A percentile compares a stretch with the other conserved stretches of the same genome.
Conservation (phyloP, 2,113 vertebrate species). For the Barbus barbus region DNA sequence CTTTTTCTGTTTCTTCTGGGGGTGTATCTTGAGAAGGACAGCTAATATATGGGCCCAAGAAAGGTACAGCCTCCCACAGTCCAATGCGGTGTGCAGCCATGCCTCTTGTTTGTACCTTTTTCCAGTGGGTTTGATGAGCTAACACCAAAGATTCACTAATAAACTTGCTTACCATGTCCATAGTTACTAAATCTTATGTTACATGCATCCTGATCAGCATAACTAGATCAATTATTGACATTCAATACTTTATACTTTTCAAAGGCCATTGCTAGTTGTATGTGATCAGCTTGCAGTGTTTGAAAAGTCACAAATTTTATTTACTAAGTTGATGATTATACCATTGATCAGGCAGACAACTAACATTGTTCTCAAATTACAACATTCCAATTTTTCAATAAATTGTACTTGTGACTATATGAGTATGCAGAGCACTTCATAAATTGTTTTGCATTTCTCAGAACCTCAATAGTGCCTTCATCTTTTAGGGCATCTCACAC, state of each 20-base stretch:
- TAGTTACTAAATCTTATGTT: slow-evolving; percentile 2
- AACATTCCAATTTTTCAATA: background rate
- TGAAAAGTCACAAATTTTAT: background rate
- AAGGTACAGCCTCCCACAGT: slow-evolving; percentile 82
- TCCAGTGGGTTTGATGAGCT: slow-evolving; percentile 38
- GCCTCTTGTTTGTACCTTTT: slow-evolving; percentile 62
- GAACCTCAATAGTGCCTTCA: background rate
- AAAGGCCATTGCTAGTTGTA: background rate
- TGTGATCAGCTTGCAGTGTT: slow-evolving; percentile 28
- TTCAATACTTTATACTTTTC: background rate
- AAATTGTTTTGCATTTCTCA: background rate
- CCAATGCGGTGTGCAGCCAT: slow-evolving; percentile 54
- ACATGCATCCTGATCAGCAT: background rate
- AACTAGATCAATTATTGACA: background rate
- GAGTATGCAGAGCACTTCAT: background rate
- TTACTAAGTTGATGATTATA: background rate
- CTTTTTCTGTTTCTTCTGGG: slow-evolving; percentile 81
- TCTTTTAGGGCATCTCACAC: background rate
- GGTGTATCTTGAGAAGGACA: slow-evolving; percentile 89
- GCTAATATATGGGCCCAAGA: slow-evolving; percentile 89
- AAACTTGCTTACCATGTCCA: background rate
- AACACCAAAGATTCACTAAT: slow-evolving; percentile 27
- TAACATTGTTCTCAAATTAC: background rate
- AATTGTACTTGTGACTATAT: background rate
- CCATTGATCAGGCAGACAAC: background rate